Evolutionary conservation across 2,113 vertebrate genomes (phyloP), one percentile per base, ranked within the genome.

Genomic region (Donacobius atricapilla): DNA sequence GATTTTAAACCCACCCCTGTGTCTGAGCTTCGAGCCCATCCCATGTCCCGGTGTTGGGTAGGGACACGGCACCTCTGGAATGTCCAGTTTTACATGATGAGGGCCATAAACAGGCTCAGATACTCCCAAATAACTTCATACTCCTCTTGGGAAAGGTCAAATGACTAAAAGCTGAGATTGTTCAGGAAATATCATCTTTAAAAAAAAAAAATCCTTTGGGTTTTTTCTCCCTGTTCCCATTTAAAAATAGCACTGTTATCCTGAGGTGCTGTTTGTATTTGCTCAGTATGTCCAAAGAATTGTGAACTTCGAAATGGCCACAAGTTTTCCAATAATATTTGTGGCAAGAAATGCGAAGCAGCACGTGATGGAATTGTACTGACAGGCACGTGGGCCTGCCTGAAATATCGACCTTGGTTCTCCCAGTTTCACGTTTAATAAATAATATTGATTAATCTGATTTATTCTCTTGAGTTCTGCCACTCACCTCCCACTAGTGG

Each of bases 111-210:
- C 11, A 17, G 35, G 77, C 57, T 60, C 48, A 64, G 53, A 39
- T 31, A 79, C 89, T 96, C 84, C 83, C 31, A 19, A 77, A 25
- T 21, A 82, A 68, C 42, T 90, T 72, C 91, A 81, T 56, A 39
- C 45, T 61, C 68, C 87, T 90, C 58, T 47, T 47, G 47, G 16
- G 28, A 64, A 85, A 89, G 25, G 42, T 50, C 89, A 40, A 4
- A 65, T 28, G 72, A 39, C 40, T 54, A 45, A 91, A 9, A 63
- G 47, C 15, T 30, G 11, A 37, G 70, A 27, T 44, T 22, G 17
- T 28, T 73, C 83, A 35, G 57, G 28, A 87, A 75, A 45, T 72
- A 81, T 51, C 23, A 33, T 37, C 48, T 51, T 76, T 15, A 9
- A 37, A 47, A 83, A 37, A 33, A 28, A 14, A 35, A 3, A 33